Base-by-base conservation (phyloP, 2,113 vertebrate species). In the Gracilinanus agilis region DNA sequence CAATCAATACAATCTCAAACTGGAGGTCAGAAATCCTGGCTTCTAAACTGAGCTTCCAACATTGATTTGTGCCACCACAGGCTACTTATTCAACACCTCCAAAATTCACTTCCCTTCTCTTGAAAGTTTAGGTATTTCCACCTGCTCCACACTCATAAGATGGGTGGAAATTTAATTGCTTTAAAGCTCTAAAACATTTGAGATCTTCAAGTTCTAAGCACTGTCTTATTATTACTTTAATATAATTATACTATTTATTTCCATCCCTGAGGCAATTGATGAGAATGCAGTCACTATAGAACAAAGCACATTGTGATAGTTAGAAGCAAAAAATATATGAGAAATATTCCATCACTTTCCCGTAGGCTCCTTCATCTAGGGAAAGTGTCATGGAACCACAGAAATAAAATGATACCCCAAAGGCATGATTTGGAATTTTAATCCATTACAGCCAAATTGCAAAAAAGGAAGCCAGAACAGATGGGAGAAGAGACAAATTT, bases 41-140 rank as follows among this genome's bases (percentile, higher is more conserved):
- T 96, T 97, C 94, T 97, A 94, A 96, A 97, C 92, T 95, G 90
- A 90, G 96, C 92, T 91, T 75, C 91, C 67, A 93, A 89, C 88
- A 97, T 95, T 92, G 96, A 97, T 97, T 54, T 90, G 44, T 94
- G 94, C 27, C 92, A 90, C 54, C 58, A 55, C 21, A 53, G 54
- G 21, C 40, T 56, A 49, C 92, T 95, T 95, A 94, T 94, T 94
- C 93, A 90, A 55, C 90, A 92, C 90, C 67, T 92, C 92, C 55
- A 83, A 93, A 55, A 93, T 96, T 96, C 88, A 23, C n/a, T 53
- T 56, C 34, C 11, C 0, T 56, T 92, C 90, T 96, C 93, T 53
- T 55, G 54, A 94, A 95, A 88, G 89, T 40, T 24, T 44, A 53
- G 83, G 55, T 49, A 8, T 61, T 44, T 54, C 40, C 9, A 6